Percentiles rank a stretch among this genome's conserved stretches.
Conservation (phyloP, 2,113 vertebrate genomes). For the Semnornis frantzii region DNA sequence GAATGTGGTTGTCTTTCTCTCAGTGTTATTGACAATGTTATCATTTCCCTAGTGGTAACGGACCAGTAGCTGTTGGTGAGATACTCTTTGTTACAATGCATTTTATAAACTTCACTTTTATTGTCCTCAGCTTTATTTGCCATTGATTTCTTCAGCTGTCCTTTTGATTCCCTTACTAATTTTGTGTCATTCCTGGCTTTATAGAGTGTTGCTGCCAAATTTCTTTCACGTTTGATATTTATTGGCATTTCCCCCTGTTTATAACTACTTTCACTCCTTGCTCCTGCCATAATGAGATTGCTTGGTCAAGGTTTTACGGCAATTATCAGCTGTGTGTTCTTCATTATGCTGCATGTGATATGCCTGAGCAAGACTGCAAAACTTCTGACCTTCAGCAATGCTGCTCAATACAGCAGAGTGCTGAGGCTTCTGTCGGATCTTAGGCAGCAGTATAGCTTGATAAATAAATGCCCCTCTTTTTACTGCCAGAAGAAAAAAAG, state of each 20-base stretch:
- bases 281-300: neutral
- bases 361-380: neutral
- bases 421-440: neutral
- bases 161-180: constrained; percentile 44
- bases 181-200: constrained; percentile 21
- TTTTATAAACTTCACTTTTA: constrained; percentile 53
- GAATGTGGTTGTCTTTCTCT: neutral
- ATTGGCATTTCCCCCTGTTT: neutral
- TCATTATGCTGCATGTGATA: neutral
- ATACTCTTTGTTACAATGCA: neutral
- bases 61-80: neutral
- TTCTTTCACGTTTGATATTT: constrained; percentile 9
- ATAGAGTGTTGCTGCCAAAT: neutral
- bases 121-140: constrained; percentile 35
- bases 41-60: constrained; percentile 7
- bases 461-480: neutral
- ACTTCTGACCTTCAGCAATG: neutral
- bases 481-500: neutral
- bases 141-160: constrained; percentile 49
- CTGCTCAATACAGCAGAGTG: neutral
- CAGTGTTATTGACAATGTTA: constrained; percentile 36
- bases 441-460: neutral
- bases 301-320: neutral
- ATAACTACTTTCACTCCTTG: neutral
- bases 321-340: neutral